Percentiles rank a stretch among this genome's conserved stretches.
Evolutionary conservation across 2,113 vertebrate genomes (phyloP).

Genomic region (Eleginops maclovinus): DNA sequence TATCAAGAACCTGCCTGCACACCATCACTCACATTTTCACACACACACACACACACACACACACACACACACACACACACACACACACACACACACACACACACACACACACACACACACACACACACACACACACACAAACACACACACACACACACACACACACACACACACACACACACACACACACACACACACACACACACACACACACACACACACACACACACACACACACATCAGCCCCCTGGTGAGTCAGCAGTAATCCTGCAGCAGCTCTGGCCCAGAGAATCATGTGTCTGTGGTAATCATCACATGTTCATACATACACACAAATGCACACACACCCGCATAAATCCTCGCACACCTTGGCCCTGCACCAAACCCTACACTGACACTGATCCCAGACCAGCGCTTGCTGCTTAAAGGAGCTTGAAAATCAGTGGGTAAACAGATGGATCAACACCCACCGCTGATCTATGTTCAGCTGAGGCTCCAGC

Average conservation of each 20-base stretch:
- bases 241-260: constrained; percentile 64
- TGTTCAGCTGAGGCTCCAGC: constrained; percentile 35
- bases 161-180: background rate
- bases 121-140: background rate
- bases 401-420: constrained; percentile 52
- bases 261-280: constrained; percentile 52
- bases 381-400: constrained; percentile 56
- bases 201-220: background rate
- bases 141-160: background rate
- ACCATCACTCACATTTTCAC: too few relatives aligned
- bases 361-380: constrained; percentile 49
- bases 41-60: too few relatives aligned
- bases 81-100: too few relatives aligned
- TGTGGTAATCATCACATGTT: constrained; percentile 35
- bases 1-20: too few relatives aligned
- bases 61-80: too few relatives aligned
- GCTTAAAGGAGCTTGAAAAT: constrained; percentile 47
- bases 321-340: constrained; percentile 6
- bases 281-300: constrained; percentile 40
- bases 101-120: background rate
- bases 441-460: constrained; percentile 52
- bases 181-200: constrained; percentile 9
- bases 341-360: constrained; percentile 41
- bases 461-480: constrained; percentile 52
- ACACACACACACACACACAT: background rate